These are phyloP conservation scores for Trachymyrmex septentrionalis DNA, from an alignment of 1,140 invertebrate species.

Conservation along the genomic window DNA sequence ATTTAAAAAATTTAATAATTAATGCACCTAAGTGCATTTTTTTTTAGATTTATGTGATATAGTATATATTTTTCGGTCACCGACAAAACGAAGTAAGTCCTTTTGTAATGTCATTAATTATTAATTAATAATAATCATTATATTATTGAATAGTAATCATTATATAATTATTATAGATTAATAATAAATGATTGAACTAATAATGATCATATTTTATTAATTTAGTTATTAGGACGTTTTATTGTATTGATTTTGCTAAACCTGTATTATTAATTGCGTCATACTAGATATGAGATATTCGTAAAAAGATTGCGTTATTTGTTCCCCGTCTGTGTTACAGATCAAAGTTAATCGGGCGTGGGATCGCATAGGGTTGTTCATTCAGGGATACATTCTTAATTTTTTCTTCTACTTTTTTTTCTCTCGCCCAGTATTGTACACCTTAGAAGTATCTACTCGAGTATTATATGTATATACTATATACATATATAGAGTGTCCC, in stretches of 20 bases:
- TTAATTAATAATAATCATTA: neutral
- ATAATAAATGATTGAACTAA: too few relatives aligned
- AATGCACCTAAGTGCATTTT: neutral
- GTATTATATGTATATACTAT: neutral
- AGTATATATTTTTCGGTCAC: neutral
- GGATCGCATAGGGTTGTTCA: neutral
- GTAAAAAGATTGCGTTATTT: neutral
- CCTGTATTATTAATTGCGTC: neutral
- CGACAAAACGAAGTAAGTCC: neutral
- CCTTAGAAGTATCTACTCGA: conserved; percentile 36
- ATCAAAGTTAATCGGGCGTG: neutral
- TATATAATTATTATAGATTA: too few relatives aligned
- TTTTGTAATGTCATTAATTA: neutral
- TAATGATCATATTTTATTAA: too few relatives aligned
- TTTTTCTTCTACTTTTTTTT: neutral
- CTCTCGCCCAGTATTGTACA: neutral
- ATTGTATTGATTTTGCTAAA: neutral
- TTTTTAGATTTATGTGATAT: neutral
- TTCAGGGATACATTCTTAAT: neutral
- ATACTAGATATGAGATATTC: neutral
- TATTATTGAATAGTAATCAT: too few relatives aligned
- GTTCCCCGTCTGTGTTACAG: neutral
- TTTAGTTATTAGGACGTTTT: too few relatives aligned
- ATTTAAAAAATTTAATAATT: neutral
- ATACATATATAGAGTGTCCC: too few relatives aligned